phyloP scores from a whole-genome alignment of 2,797 vertebrate genomes.

The Pygocentrus nattereri region DNA sequence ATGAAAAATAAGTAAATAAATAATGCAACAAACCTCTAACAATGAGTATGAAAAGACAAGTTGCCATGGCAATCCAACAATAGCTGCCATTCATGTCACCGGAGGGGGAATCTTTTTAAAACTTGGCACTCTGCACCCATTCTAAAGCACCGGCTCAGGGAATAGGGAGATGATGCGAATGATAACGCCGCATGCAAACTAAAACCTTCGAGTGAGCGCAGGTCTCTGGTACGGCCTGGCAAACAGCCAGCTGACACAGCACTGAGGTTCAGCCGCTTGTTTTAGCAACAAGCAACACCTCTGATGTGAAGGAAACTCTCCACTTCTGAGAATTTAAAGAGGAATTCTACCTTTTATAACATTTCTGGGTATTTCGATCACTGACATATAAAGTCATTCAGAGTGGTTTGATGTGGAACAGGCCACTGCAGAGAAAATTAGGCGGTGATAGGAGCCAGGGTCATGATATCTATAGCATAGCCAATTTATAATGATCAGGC shows the following conservation, averaged over 20 bases:
- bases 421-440: too few species aligned
- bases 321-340: too few species aligned
- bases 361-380: too few species aligned
- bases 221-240: not conserved
- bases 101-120: conserved; percentile 27
- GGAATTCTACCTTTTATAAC: too few species aligned
- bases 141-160: not conserved
- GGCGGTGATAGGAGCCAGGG: too few species aligned
- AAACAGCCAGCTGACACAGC: not conserved
- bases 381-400: too few species aligned
- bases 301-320: too few species aligned
- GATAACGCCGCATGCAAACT: not conserved
- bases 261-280: not conserved
- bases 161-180: not conserved
- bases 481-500: too few species aligned
- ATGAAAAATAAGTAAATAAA: conserved; percentile 48
- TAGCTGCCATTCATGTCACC: conserved; percentile 46
- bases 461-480: too few species aligned
- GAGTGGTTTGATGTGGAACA: too few species aligned
- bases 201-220: not conserved
- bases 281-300: too few species aligned
- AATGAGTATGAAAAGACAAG: conserved; percentile 23
- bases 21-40: conserved; percentile 42
- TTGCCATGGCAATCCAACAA: conserved; percentile 48
- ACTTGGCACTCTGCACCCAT: conserved; percentile 22